These are phyloP conservation scores for Ophioninae sp. DNA, from an alignment of 2,888 invertebrate genomes.

Conservation along the genomic window DNA sequence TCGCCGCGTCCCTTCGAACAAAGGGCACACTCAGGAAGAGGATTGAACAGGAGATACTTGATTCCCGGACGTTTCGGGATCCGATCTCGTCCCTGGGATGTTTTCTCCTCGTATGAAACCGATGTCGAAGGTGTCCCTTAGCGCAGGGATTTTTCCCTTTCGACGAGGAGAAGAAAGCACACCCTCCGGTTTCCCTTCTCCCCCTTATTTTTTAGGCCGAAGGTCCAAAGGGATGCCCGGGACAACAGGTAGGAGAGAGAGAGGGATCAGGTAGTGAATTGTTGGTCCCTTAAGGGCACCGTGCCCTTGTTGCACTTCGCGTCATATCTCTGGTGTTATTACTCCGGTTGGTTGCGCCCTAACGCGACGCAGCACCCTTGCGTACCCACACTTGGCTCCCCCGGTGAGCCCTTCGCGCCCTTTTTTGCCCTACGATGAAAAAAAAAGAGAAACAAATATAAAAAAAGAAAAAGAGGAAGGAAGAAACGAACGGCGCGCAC, in stretches of 20 bases:
- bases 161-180: constrained; percentile 34
- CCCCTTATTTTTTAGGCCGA: no score
- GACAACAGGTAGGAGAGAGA: constrained; percentile 75
- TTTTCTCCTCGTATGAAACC: constrained; percentile 34
- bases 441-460: constrained; percentile 16
- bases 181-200: constrained; percentile 11
- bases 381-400: constrained; percentile 60
- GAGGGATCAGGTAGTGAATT: constrained; percentile 76
- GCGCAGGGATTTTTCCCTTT: constrained; percentile 30
- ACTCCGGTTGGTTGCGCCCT: constrained; percentile 40
- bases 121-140: constrained; percentile 16
- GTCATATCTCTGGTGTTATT: constrained; percentile 42
- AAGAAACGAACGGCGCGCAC: constrained; percentile 15
- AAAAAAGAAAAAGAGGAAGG: not conserved
- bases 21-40: constrained; percentile 46
- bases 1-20: constrained; percentile 18
- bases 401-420: constrained; percentile 31
- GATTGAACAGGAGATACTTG: constrained; percentile 76
- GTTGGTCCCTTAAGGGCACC: constrained; percentile 59
- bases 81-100: constrained; percentile 74
- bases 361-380: constrained; percentile 52
- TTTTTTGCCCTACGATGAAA: constrained; percentile 26
- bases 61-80: constrained; percentile 72
- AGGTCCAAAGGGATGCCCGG: constrained; percentile 30
- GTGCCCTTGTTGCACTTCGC: constrained; percentile 66